Conservation (phyloP, 2,113 vertebrate genomes). For the Callaeas wilsoni region DNA sequence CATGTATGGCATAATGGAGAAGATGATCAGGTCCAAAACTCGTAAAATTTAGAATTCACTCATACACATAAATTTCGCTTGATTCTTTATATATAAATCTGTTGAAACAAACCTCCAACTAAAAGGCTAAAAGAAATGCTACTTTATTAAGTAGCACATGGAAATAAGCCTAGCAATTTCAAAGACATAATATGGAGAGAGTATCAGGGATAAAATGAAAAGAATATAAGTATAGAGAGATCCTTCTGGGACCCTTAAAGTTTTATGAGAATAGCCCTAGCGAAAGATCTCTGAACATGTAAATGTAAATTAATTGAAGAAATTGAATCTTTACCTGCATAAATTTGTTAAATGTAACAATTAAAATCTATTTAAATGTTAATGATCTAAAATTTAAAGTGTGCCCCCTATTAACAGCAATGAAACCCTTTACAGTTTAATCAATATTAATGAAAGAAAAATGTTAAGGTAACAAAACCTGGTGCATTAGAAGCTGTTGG, state of each 20-base stretch:
- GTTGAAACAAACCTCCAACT: background rate
- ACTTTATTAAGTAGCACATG: background rate
- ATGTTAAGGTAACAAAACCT: conserved; percentile 54
- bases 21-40: background rate
- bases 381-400: conserved; percentile 50
- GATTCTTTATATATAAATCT: background rate
- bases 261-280: conserved; percentile 33
- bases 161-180: conserved; percentile 34
- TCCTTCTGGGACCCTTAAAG: conserved; percentile 32
- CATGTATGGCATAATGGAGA: background rate
- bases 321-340: conserved; percentile 44
- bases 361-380: conserved; percentile 55
- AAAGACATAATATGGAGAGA: conserved; percentile 23
- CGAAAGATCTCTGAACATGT: background rate
- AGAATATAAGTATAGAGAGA: background rate
- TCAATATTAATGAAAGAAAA: conserved; percentile 58
- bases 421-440: conserved; percentile 37
- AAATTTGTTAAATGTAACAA: conserved; percentile 49
- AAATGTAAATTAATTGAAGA: conserved; percentile 53
- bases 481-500: conserved; percentile 14
- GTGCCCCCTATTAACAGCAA: conserved; percentile 18
- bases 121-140: background rate
- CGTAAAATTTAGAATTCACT: background rate
- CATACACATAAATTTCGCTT: background rate
- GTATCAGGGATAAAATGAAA: conserved; percentile 12